Evolutionary conservation across 2,888 invertebrate genomes (phyloP).

Genomic region (Zonitis immaculata): DNA sequence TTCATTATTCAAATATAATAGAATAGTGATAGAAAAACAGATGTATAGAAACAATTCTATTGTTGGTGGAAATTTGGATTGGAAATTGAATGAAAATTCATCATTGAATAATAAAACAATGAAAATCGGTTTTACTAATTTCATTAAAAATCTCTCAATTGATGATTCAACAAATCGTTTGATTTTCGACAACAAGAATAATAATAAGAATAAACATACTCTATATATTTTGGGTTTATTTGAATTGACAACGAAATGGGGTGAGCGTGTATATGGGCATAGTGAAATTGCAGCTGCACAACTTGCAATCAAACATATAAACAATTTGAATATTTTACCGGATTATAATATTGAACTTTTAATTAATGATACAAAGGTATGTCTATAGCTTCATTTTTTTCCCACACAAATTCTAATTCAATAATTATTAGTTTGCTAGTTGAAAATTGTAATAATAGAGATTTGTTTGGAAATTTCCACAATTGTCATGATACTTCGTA

Average conservation of each 20-base stretch:
- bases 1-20: constrained; percentile 22
- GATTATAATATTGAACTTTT: constrained; percentile 72
- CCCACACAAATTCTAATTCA: no score
- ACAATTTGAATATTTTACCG: constrained; percentile 62
- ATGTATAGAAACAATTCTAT: not conserved
- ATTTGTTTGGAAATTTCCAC: not conserved
- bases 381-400: constrained; percentile 3
- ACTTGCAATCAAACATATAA: constrained; percentile 76
- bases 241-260: constrained; percentile 65
- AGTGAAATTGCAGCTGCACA: constrained; percentile 74
- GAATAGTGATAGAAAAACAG: not conserved
- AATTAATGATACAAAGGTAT: constrained; percentile 83
- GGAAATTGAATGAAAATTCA: not conserved
- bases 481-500: not conserved
- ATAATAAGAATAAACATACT: constrained; percentile 3
- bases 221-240: constrained; percentile 66
- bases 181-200: no score
- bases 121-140: not conserved
- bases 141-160: not conserved
- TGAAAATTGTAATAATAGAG: no score
- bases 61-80: not conserved
- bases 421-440: no score
- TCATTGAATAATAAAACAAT: not conserved
- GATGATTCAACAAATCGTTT: not conserved
- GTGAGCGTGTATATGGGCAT: constrained; percentile 62